Conservation (phyloP, 2,888 invertebrate genomes). For the Bellardia bayeri region DNA sequence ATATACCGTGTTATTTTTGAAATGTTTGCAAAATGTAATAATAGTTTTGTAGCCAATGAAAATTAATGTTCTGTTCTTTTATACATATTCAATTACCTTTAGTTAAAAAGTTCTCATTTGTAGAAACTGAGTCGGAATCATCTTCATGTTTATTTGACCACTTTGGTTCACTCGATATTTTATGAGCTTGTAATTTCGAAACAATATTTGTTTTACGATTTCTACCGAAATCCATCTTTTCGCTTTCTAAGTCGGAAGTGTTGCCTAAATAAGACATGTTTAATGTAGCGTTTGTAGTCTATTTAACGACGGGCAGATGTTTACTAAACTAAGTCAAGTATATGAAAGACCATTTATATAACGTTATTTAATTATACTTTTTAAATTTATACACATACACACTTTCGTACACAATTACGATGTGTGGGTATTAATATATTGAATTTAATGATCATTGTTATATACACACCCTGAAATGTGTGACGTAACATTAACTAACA, state of each 20-base stretch:
- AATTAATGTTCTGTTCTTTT: no score
- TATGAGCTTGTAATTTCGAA: slow-evolving; percentile 81
- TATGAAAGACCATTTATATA: slow-evolving; percentile 25
- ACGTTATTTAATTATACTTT: not conserved
- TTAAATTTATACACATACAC: not conserved
- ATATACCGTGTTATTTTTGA: no score
- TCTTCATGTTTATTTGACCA: slow-evolving; percentile 86
- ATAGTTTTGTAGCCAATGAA: no score
- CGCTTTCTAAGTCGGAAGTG: slow-evolving; percentile 83
- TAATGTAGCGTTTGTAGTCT: not conserved
- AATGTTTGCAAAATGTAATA: no score
- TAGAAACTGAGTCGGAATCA: slow-evolving; percentile 92
- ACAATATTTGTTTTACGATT: slow-evolving; percentile 80
- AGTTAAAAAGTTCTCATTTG: slow-evolving; percentile 90
- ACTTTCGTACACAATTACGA: not conserved
- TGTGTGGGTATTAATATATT: not conserved
- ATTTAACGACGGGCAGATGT: slow-evolving; percentile 28
- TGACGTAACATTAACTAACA: not conserved
- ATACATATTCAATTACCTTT: slow-evolving; percentile 85
- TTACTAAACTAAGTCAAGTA: slow-evolving; percentile 52
- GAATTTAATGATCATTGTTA: not conserved
- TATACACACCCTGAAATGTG: not conserved
- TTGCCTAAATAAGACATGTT: slow-evolving; percentile 83
- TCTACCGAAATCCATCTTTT: slow-evolving; percentile 81
- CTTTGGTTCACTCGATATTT: slow-evolving; percentile 81